A percentile compares a stretch with the other conserved stretches of the same genome.
These are phyloP conservation scores for Mycteria americana DNA, from an alignment of 2,797 vertebrate species.

Conservation along the genomic window DNA sequence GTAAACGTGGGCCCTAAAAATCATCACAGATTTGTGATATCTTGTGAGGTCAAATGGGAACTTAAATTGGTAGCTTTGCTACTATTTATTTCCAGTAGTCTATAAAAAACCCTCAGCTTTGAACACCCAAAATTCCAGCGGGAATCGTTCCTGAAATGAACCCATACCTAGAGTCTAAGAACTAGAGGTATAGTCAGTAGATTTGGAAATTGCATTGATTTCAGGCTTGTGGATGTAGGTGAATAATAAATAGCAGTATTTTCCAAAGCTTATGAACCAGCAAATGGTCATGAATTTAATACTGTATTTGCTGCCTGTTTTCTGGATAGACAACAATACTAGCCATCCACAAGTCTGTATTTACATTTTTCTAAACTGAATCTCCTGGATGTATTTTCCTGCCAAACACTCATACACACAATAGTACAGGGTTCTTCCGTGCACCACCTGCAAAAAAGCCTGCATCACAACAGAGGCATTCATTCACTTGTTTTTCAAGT, in stretches of 20 bases:
- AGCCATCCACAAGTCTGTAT: background rate
- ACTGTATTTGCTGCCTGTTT: background rate
- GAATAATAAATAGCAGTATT: background rate
- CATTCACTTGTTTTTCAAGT: slow-evolving; percentile 46
- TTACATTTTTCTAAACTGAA: background rate
- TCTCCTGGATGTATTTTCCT: background rate
- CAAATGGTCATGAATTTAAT: background rate
- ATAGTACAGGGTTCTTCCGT: background rate
- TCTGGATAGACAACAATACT: background rate
- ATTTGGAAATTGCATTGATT: background rate
- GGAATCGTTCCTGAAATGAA: background rate
- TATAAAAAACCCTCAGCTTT: background rate
- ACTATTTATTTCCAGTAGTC: background rate
- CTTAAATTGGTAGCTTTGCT: background rate
- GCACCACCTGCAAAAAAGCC: background rate
- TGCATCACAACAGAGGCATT: background rate
- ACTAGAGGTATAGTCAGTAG: background rate
- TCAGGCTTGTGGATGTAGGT: background rate
- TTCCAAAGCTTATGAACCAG: background rate
- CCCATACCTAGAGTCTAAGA: background rate
- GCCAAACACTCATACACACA: background rate
- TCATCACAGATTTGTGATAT: background rate
- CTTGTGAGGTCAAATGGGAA: background rate
- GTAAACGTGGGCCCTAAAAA: background rate
- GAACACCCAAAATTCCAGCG: background rate